Evolutionary conservation across 1,140 invertebrate species (phyloP), one percentile per base, ranked within the genome.

Genomic region (Riptortus pedestris): DNA sequence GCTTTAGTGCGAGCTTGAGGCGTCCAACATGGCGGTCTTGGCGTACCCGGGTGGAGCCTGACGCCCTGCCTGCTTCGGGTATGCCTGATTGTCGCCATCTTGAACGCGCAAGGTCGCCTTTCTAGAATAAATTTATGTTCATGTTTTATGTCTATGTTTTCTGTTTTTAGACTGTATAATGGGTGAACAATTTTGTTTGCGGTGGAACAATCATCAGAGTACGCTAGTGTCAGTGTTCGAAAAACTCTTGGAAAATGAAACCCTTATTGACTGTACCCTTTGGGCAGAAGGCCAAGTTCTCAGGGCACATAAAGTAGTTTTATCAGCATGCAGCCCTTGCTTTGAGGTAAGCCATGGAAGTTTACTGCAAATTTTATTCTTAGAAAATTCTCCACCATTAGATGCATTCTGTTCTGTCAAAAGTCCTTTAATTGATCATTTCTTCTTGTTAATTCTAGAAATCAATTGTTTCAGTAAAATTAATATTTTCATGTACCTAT

Each of bases 151-250:
- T n/a, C 22, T 47, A 5, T 22, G 3, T 47, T 18, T 47, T 47
- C 45, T 47, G 22, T 47, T 47, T 47, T 18, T 47, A 47, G 45
- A 47, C 45, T 59, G 28, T 29, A 24, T 3, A n/a, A 59, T 59
- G 57, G 28, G 27, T 14, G 57, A 59, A 59, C 57, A 59, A 38
- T 79, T 79, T 71, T 79, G 78, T 71, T 70, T 80, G 47, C 73
- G 77, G 67, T 80, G 79, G 79, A 79, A 79, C 71, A 78, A 79
- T 67, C 79, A 80, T 69, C 76, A 77, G 67, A 71, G 72, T 20
- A 80, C 78, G 26, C 72, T 80, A 67, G 69, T 79, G 33, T 75
- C 75, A 38, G 75, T 77, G n/a, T 79, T 80, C 67, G 77, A 79
- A 63, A 67, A 71, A 31, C 69, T 80, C 27, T 68, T 79, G 29